Percentiles rank a stretch among this genome's conserved stretches.
Conservation (phyloP, 1,140 invertebrate species). For the Popillia japonica region DNA sequence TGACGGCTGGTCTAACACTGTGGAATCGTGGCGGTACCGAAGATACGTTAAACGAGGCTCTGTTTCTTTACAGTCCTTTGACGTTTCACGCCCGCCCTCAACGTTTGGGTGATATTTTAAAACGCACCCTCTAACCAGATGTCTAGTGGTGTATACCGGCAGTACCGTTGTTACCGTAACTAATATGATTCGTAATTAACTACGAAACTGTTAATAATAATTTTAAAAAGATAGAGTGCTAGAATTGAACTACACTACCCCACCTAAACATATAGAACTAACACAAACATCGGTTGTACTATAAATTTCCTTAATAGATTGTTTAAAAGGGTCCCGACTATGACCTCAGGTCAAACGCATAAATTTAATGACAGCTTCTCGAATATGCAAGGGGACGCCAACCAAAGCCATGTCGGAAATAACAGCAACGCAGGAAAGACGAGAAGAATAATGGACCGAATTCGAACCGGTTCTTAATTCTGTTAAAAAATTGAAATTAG, state of each 20-base stretch:
- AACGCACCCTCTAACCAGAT: neutral
- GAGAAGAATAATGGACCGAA: slow-evolving; percentile 12
- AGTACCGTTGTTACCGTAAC: neutral
- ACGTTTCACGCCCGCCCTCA: slow-evolving; percentile 2
- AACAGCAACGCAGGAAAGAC: slow-evolving; percentile 1
- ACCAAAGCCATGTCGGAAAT: neutral
- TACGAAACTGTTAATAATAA: neutral
- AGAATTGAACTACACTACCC: neutral
- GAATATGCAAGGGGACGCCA: slow-evolving; percentile 23
- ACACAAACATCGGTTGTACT: slow-evolving; percentile 40
- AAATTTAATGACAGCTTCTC: slow-evolving; percentile 36
- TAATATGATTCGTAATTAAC: neutral
- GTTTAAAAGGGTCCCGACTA: slow-evolving; percentile 41
- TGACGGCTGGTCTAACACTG: neutral
- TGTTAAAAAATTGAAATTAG: neutral
- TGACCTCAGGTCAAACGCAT: slow-evolving; percentile 46
- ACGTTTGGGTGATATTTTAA: slow-evolving; percentile 2
- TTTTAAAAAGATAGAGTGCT: neutral
- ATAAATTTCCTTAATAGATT: slow-evolving; percentile 47
- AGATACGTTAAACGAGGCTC: neutral
- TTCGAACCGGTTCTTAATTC: neutral
- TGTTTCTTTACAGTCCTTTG: slow-evolving; percentile 5
- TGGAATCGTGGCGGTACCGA: neutral
- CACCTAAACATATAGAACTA: neutral
- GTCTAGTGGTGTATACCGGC: neutral